phyloP scores from a whole-genome alignment of 2,888 invertebrate species.

The Daptonema setosum region DNA sequence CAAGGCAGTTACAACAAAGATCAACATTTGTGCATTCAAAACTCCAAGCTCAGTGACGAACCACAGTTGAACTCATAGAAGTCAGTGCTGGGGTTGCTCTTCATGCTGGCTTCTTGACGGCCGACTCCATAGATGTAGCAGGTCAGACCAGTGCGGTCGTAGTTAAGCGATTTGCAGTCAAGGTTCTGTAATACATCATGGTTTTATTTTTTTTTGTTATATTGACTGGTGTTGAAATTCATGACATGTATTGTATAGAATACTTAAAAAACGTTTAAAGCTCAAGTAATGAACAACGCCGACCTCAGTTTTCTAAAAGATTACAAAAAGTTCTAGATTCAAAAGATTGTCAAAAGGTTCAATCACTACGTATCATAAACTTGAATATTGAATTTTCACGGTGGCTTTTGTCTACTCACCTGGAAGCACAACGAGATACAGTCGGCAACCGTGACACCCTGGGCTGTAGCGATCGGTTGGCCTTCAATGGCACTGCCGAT shows the following conservation, averaged over 20 bases:
- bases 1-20: background rate
- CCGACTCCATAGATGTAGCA: slow-evolving; percentile 26
- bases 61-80: slow-evolving; percentile 28
- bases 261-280: no score
- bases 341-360: no score
- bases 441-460: slow-evolving; percentile 25
- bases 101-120: slow-evolving; percentile 19
- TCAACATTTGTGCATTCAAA: background rate
- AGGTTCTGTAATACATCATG: slow-evolving; percentile 19
- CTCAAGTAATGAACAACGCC: no score
- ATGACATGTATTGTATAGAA: no score
- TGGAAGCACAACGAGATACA: slow-evolving; percentile 27
- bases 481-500: slow-evolving; percentile 26
- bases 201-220: no score
- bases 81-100: slow-evolving; percentile 24
- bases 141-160: slow-evolving; percentile 23
- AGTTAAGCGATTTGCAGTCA: slow-evolving; percentile 27
- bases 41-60: background rate
- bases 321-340: no score
- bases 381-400: no score
- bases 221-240: no score
- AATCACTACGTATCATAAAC: no score
- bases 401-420: background rate
- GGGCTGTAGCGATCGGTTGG: slow-evolving; percentile 24
- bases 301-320: no score